phyloP scores from a whole-genome alignment of 2,797 vertebrate species.

The Arrhamphus sclerolepis region DNA sequence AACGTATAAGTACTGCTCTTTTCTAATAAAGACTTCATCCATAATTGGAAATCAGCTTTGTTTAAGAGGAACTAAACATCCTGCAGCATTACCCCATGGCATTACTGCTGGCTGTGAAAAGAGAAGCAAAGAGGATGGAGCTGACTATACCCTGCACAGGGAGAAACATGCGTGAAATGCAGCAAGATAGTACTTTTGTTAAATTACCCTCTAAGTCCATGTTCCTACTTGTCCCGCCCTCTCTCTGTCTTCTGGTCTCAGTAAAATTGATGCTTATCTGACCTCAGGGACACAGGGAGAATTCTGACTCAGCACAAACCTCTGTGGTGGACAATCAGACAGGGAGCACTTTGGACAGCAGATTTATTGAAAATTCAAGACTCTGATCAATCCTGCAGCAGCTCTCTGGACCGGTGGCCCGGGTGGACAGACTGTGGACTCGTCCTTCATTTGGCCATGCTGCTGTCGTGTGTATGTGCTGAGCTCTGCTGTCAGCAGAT shows the following conservation, averaged over 20 bases:
- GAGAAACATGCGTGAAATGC: not conserved
- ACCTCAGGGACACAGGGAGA: constrained; percentile 30
- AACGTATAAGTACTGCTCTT: too few species aligned
- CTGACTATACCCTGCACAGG: not conserved
- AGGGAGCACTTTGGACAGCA: constrained; percentile 40
- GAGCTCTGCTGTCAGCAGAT: constrained; percentile 71
- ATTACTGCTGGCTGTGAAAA: not conserved
- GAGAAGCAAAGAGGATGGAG: not conserved
- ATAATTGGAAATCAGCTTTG: constrained; percentile 11
- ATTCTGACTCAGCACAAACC: constrained; percentile 44
- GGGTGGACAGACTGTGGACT: not conserved
- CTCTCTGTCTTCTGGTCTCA: constrained; percentile 15
- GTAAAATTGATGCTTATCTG: constrained; percentile 34
- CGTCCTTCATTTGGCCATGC: constrained; percentile 53
- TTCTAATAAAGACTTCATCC: too few species aligned
- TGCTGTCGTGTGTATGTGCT: constrained; percentile 28
- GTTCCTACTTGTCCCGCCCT: not conserved
- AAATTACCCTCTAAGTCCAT: not conserved
- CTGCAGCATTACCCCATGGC: too few species aligned
- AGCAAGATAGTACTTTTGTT: not conserved
- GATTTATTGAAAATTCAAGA: constrained; percentile 55
- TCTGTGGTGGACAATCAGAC: constrained; percentile 20
- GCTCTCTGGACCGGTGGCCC: constrained; percentile 24
- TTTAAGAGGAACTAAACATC: not conserved
- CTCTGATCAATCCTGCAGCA: constrained; percentile 37